phyloP scores from a whole-genome alignment of 1,140 invertebrate genomes.

The Chironomus striatipennis region DNA sequence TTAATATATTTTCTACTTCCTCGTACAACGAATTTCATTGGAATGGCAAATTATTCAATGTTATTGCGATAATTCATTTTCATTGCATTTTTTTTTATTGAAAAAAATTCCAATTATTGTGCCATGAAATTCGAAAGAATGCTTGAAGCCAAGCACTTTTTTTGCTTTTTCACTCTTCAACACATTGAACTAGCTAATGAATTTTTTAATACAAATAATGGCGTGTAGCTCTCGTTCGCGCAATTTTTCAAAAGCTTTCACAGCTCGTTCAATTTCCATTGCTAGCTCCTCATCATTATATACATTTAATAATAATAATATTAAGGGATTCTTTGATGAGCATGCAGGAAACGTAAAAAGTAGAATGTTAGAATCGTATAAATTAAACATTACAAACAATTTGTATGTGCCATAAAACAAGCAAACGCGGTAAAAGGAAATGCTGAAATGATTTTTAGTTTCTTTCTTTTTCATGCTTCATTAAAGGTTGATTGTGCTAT shows the following conservation, averaged over 20 bases:
- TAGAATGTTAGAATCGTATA: background rate
- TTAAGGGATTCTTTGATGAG: background rate
- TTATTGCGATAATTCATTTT: background rate
- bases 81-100: background rate
- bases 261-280: background rate
- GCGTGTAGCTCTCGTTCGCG: background rate
- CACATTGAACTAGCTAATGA: background rate
- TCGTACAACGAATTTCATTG: background rate
- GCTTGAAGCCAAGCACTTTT: background rate
- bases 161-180: background rate
- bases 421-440: constrained; percentile 1
- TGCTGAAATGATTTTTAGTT: background rate
- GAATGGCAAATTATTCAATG: constrained; percentile 8
- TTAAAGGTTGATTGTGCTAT: background rate
- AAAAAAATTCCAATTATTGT: background rate
- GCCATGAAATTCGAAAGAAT: background rate
- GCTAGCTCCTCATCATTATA: too few relatives aligned
- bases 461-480: background rate
- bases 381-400: background rate
- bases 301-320: too few relatives aligned
- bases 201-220: background rate
- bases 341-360: background rate
- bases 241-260: constrained; percentile 7
- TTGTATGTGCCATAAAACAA: constrained; percentile 4
- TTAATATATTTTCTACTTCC: background rate